Conservation (phyloP, 2,888 invertebrate genomes). For the Acanthococcus lagerstroemiae region DNA sequence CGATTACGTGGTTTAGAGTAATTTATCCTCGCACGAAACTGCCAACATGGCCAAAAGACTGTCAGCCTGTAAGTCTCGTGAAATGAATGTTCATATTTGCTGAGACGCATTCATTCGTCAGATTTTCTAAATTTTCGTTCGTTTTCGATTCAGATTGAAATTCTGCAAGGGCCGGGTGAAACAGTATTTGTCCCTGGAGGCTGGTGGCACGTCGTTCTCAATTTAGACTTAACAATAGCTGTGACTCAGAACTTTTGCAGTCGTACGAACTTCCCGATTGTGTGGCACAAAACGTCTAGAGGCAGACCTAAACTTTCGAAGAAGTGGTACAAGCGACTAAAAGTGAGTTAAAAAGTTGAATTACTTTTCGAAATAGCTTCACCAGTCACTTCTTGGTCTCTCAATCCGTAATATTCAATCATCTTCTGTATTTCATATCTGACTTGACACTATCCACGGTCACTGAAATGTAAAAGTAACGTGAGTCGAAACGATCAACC, state of each 20-base stretch:
- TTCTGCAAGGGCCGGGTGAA: conserved; percentile 89
- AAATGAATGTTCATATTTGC: not conserved
- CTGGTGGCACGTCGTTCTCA: conserved; percentile 99
- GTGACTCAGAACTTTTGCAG: conserved; percentile 98
- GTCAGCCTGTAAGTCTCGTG: conserved; percentile 57
- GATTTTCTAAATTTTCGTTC: not conserved
- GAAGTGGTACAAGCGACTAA: conserved; percentile 64
- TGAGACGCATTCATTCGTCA: not conserved
- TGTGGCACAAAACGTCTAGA: conserved; percentile 95
- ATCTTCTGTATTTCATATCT: not conserved
- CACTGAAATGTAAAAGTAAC: no score
- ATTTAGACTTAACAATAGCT: conserved; percentile 90
- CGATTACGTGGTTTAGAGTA: conserved; percentile 92
- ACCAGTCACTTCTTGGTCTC: not conserved
- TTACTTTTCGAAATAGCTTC: not conserved
- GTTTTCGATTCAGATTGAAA: conserved; percentile 59
- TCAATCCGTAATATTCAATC: not conserved
- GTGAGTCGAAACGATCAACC: no score
- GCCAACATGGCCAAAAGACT: conserved; percentile 83
- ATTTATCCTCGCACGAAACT: conserved; percentile 89
- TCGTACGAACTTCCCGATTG: conserved; percentile 88
- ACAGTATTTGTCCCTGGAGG: conserved; percentile 98
- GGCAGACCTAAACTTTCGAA: conserved; percentile 91
- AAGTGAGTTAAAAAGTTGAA: conserved; percentile 40
- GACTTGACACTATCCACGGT: not conserved